Conservation (phyloP, 2,113 vertebrate species). For the Mugil cephalus region DNA sequence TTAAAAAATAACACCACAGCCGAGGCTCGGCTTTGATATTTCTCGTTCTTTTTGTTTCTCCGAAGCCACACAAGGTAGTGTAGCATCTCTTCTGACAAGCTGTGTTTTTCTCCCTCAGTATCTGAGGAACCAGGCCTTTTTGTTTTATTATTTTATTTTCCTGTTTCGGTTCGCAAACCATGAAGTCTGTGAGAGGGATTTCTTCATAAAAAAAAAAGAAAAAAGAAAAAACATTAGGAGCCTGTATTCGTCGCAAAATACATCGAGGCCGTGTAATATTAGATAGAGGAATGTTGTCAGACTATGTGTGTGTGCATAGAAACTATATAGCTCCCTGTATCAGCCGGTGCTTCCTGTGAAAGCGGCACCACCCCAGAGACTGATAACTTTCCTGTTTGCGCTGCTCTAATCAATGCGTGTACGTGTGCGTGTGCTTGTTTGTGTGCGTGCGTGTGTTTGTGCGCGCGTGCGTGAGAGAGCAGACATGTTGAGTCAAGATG, state of each 20-base stretch:
- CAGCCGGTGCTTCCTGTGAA: slow-evolving; percentile 53
- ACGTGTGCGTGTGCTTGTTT: slow-evolving; percentile 25
- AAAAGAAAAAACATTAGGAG: slow-evolving; percentile 23
- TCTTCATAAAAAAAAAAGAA: slow-evolving; percentile 40
- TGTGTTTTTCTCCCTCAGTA: slow-evolving; percentile 37
- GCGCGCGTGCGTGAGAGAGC: neutral
- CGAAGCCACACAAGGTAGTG: slow-evolving; percentile 22
- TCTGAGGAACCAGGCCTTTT: slow-evolving; percentile 33
- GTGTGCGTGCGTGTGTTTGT: slow-evolving; percentile 11
- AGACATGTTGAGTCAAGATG: slow-evolving; percentile 12
- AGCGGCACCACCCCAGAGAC: slow-evolving; percentile 51
- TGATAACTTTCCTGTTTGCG: slow-evolving; percentile 73
- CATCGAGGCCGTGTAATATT: slow-evolving; percentile 31
- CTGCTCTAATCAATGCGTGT: slow-evolving; percentile 61
- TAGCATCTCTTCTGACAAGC: slow-evolving; percentile 50
- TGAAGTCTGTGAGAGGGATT: slow-evolving; percentile 19
- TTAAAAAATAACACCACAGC: slow-evolving; percentile 7
- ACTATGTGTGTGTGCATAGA: slow-evolving; percentile 16
- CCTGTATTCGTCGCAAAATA: slow-evolving; percentile 32
- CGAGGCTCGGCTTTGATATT: slow-evolving; percentile 41
- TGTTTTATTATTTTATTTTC: slow-evolving; percentile 28
- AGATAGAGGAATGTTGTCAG: slow-evolving; percentile 31
- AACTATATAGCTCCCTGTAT: slow-evolving; percentile 32
- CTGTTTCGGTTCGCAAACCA: slow-evolving; percentile 27
- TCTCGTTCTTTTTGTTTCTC: slow-evolving; percentile 39